These are phyloP conservation scores for Ophonus ardosiacus DNA, from an alignment of 2,888 invertebrate species.

Conservation along the genomic window DNA sequence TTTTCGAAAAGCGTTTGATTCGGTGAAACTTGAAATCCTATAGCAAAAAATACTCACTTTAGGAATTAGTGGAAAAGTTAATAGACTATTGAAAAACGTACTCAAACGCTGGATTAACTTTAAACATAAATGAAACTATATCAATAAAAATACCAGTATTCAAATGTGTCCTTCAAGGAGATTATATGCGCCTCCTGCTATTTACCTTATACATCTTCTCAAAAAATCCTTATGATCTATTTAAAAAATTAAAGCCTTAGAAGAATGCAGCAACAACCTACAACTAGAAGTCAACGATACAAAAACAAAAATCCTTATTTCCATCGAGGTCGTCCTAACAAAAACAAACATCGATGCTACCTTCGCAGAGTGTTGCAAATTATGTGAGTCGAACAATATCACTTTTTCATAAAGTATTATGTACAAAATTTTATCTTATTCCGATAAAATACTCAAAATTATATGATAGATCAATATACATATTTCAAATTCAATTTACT, in stretches of 20 bases:
- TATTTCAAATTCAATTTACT: too few species aligned
- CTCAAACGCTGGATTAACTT: not conserved
- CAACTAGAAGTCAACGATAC: not conserved
- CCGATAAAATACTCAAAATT: too few species aligned
- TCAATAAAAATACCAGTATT: not conserved
- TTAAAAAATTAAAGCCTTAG: not conserved
- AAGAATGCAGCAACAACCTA: not conserved
- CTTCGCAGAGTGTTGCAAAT: too few species aligned
- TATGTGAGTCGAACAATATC: too few species aligned
- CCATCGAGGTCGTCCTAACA: not conserved
- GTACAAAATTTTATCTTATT: too few species aligned
- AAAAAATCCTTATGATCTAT: not conserved
- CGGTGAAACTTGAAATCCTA: not conserved
- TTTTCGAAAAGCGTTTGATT: too few species aligned
- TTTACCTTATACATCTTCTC: conserved; percentile 25
- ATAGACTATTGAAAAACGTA: conserved; percentile 13
- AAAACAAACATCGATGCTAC: too few species aligned
- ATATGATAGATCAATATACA: too few species aligned
- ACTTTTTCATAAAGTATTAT: too few species aligned
- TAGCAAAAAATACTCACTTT: conserved; percentile 8
- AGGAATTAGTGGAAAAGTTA: conserved; percentile 39
- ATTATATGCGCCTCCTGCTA: conserved; percentile 19
- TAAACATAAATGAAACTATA: not conserved
- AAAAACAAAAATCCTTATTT: not conserved
- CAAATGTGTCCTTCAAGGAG: conserved; percentile 47